Evolutionary conservation across 2,888 invertebrate species (phyloP).

Genomic region (Meteorus colon): DNA sequence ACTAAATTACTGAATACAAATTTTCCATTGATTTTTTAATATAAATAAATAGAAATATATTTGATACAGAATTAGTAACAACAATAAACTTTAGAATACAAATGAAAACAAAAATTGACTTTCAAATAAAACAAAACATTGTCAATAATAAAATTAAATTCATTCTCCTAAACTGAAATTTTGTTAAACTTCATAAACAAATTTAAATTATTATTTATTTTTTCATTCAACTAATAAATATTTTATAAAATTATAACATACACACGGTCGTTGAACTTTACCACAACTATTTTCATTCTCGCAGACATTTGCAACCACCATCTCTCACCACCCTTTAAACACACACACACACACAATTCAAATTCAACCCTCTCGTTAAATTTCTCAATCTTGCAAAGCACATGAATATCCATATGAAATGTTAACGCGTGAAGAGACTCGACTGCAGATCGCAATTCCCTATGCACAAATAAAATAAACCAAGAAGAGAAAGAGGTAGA

Average conservation of each 20-base stretch:
- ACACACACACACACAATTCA: background rate
- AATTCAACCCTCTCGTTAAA: background rate
- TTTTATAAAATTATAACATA: background rate
- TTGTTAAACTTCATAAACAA: too few species aligned
- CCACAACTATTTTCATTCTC: background rate
- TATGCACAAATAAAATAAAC: background rate
- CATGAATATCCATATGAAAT: background rate
- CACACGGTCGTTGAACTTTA: background rate
- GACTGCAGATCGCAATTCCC: background rate
- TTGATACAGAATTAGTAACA: too few species aligned
- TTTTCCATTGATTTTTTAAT: too few species aligned
- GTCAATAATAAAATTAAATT: too few species aligned
- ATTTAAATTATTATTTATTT: too few species aligned
- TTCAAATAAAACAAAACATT: too few species aligned
- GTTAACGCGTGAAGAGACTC: background rate
- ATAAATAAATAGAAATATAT: too few species aligned
- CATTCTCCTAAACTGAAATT: too few species aligned
- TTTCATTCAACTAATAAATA: background rate
- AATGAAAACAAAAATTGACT: too few species aligned
- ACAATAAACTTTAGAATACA: too few species aligned
- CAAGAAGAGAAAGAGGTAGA: background rate
- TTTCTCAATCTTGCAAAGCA: background rate
- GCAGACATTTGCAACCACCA: background rate
- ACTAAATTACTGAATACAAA: too few species aligned
- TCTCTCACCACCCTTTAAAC: background rate